phyloP scores from a whole-genome alignment of 2,888 invertebrate genomes.

The Apodemia duryi region DNA sequence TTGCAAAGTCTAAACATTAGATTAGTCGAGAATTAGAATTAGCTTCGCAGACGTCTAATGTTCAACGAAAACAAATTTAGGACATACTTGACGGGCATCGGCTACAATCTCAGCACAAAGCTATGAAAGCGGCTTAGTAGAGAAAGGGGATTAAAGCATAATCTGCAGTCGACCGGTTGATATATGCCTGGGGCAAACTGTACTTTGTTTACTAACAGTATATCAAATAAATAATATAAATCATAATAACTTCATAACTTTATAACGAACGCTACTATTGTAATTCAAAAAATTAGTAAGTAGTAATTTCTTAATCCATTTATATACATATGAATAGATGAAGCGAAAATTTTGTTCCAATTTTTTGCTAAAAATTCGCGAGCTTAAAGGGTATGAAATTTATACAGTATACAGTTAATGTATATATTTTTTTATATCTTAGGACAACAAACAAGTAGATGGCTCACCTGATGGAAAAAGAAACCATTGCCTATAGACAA shows the following conservation, averaged over 20 bases:
- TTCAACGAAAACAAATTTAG: conserved; percentile 58
- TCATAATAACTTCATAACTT: neutral
- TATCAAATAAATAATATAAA: neutral
- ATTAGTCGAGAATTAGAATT: conserved; percentile 6
- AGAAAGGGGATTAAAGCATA: conserved; percentile 71
- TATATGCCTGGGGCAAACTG: conserved; percentile 55
- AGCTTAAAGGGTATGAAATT: too few relatives aligned
- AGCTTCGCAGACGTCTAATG: conserved; percentile 21
- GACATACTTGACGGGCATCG: conserved; percentile 65
- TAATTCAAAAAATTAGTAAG: too few relatives aligned
- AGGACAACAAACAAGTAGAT: too few relatives aligned
- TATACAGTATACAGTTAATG: too few relatives aligned
- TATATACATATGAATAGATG: too few relatives aligned
- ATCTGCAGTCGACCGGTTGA: conserved; percentile 70
- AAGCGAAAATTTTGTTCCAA: too few relatives aligned
- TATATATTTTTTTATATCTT: too few relatives aligned
- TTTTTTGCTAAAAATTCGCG: too few relatives aligned
- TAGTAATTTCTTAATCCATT: too few relatives aligned
- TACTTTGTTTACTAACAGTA: neutral
- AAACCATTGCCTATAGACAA: too few relatives aligned
- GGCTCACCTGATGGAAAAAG: too few relatives aligned
- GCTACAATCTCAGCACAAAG: conserved; percentile 63
- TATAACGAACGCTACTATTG: too few relatives aligned
- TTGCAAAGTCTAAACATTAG: conserved; percentile 2
- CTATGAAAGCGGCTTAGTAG: conserved; percentile 73